A percentile compares a stretch with the other conserved stretches of the same genome.
Conservation (phyloP, 2,113 vertebrate genomes). For the Tetraodon nigroviridis region DNA sequence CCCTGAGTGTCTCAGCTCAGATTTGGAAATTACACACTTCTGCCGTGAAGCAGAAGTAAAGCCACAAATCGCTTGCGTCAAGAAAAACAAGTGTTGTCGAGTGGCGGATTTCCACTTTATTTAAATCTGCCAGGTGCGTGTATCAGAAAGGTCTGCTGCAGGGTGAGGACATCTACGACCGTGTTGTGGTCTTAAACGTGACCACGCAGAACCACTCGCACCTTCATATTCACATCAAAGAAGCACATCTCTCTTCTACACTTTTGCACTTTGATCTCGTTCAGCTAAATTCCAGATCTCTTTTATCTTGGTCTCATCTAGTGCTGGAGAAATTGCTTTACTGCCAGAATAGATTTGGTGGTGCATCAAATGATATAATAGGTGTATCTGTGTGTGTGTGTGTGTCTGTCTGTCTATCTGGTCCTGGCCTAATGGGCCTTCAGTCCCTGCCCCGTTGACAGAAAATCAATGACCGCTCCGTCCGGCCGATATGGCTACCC, state of each 20-base stretch:
- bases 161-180: no score
- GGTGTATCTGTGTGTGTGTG: conserved; percentile 13
- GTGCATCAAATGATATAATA: conserved; percentile 22
- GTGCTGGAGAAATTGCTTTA: no score
- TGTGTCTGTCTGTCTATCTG: conserved; percentile 47
- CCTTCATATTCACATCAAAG: neutral
- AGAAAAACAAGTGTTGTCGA: neutral
- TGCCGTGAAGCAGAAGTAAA: conserved; percentile 1
- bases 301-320: neutral
- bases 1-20: conserved; percentile 1
- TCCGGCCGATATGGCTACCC: conserved; percentile 51
- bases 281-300: neutral
- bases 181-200: neutral
- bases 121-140: neutral
- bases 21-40: conserved; percentile 8
- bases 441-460: conserved; percentile 61
- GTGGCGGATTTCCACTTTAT: conserved; percentile 3
- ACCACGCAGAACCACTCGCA: neutral
- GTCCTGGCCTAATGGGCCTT: conserved; percentile 55
- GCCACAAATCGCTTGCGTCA: conserved; percentile 5
- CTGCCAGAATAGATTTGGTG: neutral
- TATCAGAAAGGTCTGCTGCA: neutral
- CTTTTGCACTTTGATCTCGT: neutral
- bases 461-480: conserved; percentile 63
- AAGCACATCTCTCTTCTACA: neutral